Conservation (phyloP, 2,113 vertebrate species). For the Echinops telfairi region DNA sequence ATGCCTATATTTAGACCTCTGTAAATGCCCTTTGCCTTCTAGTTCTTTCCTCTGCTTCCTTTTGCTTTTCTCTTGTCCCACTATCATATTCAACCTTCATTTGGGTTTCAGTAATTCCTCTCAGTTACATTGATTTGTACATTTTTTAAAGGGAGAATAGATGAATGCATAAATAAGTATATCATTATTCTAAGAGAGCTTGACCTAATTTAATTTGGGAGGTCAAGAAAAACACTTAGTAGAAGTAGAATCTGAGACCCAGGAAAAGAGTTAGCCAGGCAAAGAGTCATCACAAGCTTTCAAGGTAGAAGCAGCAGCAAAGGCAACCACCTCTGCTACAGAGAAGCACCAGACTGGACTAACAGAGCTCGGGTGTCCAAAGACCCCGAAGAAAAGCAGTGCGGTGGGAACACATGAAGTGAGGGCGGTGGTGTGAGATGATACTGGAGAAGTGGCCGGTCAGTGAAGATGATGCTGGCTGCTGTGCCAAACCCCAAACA, state of each 20-base stretch:
- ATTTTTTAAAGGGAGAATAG: neutral
- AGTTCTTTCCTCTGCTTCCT: too few relatives aligned
- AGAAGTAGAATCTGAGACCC: neutral
- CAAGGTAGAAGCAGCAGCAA: neutral
- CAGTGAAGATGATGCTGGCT: neutral
- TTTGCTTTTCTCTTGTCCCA: too few relatives aligned
- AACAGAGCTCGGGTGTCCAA: neutral
- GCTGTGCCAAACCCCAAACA: neutral
- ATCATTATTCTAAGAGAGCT: neutral
- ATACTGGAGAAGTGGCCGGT: too few relatives aligned
- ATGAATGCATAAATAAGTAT: neutral
- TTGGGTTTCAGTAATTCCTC: too few relatives aligned
- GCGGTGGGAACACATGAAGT: neutral
- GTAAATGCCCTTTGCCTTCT: too few relatives aligned
- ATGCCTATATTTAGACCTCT: too few relatives aligned
- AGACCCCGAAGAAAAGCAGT: neutral
- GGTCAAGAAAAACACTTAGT: neutral
- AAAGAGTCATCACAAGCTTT: neutral
- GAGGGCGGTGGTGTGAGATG: neutral
- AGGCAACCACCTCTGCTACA: neutral
- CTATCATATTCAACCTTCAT: too few relatives aligned
- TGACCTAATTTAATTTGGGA: constrained; percentile 31
- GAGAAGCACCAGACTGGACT: neutral
- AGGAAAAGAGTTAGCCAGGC: neutral
- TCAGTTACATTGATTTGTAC: too few relatives aligned